phyloP scores from a whole-genome alignment of 2,113 vertebrate genomes.

The Tor tambroides region DNA sequence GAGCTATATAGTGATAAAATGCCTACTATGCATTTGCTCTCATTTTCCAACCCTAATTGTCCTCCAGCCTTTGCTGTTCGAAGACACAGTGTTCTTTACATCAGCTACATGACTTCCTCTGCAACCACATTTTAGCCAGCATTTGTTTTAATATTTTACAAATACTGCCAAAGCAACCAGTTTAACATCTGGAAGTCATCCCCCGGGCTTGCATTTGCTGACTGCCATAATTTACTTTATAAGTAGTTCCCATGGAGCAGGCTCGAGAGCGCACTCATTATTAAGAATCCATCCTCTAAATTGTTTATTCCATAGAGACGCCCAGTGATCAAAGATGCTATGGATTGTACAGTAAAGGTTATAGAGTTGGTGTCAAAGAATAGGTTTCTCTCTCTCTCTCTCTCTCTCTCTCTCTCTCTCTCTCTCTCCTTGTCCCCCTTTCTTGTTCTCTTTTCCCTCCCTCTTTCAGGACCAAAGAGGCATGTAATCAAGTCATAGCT shows the following conservation, averaged over 20 bases:
- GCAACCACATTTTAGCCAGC: slow-evolving; percentile 45
- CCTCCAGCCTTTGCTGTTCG: slow-evolving; percentile 16
- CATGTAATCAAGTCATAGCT: slow-evolving; percentile 76
- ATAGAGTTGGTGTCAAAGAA: slow-evolving; percentile 13
- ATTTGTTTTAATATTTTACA: slow-evolving; percentile 66
- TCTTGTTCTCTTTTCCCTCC: neutral
- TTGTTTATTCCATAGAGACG: slow-evolving; percentile 40
- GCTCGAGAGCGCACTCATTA: slow-evolving; percentile 51
- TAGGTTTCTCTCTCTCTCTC: neutral
- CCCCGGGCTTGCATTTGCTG: slow-evolving; percentile 67
- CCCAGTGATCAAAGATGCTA: slow-evolving; percentile 14
- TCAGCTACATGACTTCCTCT: slow-evolving; percentile 56
- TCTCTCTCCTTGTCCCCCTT: neutral
- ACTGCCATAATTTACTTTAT: slow-evolving; percentile 71
- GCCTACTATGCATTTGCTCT: neutral
- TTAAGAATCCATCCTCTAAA: slow-evolving; percentile 59
- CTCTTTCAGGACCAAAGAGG: slow-evolving; percentile 64
- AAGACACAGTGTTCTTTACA: slow-evolving; percentile 56
- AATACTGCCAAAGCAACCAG: slow-evolving; percentile 68
- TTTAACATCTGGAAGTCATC: slow-evolving; percentile 80
- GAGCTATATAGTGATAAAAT: neutral
- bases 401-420: neutral
- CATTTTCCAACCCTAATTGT: slow-evolving; percentile 32
- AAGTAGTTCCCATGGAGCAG: slow-evolving; percentile 70
- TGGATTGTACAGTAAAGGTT: slow-evolving; percentile 50